A percentile compares a stretch with the other conserved stretches of the same genome.
Conservation (phyloP, 2,797 vertebrate species). For the Acanthornis magna region DNA sequence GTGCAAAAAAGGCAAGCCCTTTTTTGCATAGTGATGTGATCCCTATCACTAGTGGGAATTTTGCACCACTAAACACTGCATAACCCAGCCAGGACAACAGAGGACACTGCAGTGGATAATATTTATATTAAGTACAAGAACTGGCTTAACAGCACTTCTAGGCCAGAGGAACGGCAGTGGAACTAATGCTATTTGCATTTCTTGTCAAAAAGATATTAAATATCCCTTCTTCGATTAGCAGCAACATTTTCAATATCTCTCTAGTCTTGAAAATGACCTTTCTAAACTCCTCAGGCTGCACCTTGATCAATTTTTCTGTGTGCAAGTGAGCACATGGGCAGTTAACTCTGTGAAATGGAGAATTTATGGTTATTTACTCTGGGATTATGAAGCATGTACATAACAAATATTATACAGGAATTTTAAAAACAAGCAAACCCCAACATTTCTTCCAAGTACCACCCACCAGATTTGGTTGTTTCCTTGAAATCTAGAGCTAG, state of each 20-base stretch:
- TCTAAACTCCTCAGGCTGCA: conserved; percentile 2
- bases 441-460: neutral
- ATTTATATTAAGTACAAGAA: neutral
- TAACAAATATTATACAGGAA: neutral
- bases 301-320: conserved; percentile 22
- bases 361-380: conserved; percentile 18
- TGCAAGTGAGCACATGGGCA: neutral
- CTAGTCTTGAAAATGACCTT: conserved; percentile 44
- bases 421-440: neutral
- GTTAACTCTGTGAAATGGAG: conserved; percentile 27
- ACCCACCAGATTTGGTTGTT: neutral
- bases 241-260: neutral
- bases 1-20: neutral
- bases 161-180: neutral
- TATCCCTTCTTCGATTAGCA: conserved; percentile 8
- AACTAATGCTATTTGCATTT: conserved; percentile 29
- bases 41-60: neutral
- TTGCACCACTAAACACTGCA: neutral
- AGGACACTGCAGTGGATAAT: neutral
- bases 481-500: neutral
- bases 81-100: neutral
- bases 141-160: neutral
- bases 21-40: neutral
- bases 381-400: neutral
- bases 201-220: conserved; percentile 12